A percentile compares a stretch with the other conserved stretches of the same genome.
phyloP scores from a whole-genome alignment of 2,797 vertebrate genomes.

The Xenops minutus region DNA sequence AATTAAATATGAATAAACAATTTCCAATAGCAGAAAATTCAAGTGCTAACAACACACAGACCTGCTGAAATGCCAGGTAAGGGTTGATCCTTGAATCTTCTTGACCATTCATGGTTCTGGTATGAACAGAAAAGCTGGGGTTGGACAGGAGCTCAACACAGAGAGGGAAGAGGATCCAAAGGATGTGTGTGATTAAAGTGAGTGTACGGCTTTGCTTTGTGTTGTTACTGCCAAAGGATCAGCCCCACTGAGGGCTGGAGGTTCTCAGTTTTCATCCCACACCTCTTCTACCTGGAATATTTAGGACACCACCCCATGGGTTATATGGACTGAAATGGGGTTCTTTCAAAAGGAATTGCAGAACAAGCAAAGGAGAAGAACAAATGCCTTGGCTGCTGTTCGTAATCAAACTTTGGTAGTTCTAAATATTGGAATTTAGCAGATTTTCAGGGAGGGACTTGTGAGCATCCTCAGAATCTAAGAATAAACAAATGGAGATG shows the following conservation, averaged over 20 bases:
- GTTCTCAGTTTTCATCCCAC: not conserved
- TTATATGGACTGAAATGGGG: not conserved
- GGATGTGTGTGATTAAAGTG: not conserved
- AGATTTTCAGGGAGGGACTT: not conserved
- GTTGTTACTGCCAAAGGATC: not conserved
- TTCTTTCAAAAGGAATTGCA: not conserved
- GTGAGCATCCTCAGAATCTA: not conserved
- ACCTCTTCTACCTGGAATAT: not conserved
- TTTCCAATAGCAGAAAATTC: not conserved
- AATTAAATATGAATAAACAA: not conserved
- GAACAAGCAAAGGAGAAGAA: not conserved
- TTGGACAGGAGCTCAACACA: not conserved
- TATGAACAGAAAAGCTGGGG: not conserved
- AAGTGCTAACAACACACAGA: not conserved
- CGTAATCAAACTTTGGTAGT: not conserved
- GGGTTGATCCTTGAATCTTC: not conserved
- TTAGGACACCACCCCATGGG: too few relatives aligned
- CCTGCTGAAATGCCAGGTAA: not conserved
- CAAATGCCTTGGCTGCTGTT: not conserved
- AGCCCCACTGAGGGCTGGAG: not conserved
- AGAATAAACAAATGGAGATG: not conserved
- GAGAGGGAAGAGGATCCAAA: not conserved
- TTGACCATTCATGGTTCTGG: not conserved
- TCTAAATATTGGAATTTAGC: not conserved
- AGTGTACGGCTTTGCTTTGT: not conserved